Evolutionary conservation across 1,140 invertebrate species (phyloP), one percentile per base, ranked within the genome.

Genomic region (Meloidogyne floridensis): DNA sequence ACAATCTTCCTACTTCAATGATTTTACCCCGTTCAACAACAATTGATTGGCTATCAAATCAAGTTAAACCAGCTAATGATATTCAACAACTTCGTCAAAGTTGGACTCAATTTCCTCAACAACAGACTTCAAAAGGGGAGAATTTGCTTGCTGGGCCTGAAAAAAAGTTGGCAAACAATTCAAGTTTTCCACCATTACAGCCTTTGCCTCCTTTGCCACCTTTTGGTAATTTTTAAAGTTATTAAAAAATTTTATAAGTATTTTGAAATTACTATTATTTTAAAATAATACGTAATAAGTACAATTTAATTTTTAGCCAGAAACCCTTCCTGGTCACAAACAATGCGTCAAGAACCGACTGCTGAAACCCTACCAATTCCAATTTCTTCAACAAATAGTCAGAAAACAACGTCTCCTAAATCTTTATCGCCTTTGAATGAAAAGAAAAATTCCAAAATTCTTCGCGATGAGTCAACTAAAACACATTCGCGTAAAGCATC

Each of bases 401-500:
- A 78, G 7, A 8, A 42, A 47, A 18, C 15, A 15, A 42, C 11
- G 7, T 70, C 20, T 20, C 56, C 42, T 20, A 15, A 59, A 8
- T n/a, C 53, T 47, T 32, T 3, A 65, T 42, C 20, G 1, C 11
- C 56, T 5, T 15, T 59, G 18, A 13, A 51, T 20, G 15, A 20
- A 59, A 47, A 42, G 3, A 47, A 32, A 11, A 42, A 32, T 20
- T 20, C 65, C 56, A 59, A 47, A 47, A 8, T 47, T 47, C 47
- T 47, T 47, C 47, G 32, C 8, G 18, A n/a, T 42, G 65, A 43
- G 65, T 9, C 79, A 43, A 78, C 13, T 47, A 51, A 70, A 72
- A 43, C 32, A 70, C 80, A 72, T 56, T 20, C 74, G 20, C 20
- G 79, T 59, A 82, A 81, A 43, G 4, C 56, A 69, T 82, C 75